Percentiles rank a stretch among this genome's conserved stretches.
These are phyloP conservation scores for Brachyptera putata DNA, from an alignment of 2,888 invertebrate genomes.

Conservation along the genomic window DNA sequence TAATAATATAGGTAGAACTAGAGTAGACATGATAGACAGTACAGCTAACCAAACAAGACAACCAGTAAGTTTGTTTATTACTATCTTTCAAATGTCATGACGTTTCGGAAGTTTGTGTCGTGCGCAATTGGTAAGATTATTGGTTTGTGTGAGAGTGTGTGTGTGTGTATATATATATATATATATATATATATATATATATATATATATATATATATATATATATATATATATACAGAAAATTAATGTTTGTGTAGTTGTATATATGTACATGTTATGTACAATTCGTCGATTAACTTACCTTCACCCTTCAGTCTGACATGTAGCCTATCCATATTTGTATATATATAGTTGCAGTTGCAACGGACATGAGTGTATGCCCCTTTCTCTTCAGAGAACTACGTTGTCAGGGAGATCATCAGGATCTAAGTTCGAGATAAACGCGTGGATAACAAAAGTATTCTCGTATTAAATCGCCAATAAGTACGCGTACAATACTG, in stretches of 20 bases:
- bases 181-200: too few species aligned
- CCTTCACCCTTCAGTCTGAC: constrained; percentile 20
- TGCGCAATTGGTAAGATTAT: background rate
- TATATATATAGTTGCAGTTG: background rate
- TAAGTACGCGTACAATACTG: constrained; percentile 16
- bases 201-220: too few species aligned
- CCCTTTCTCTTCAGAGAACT: constrained; percentile 1
- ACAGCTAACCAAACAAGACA: too few species aligned
- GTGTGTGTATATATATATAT: too few species aligned
- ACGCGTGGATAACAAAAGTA: constrained; percentile 14
- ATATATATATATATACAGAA: too few species aligned
- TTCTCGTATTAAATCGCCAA: constrained; percentile 19
- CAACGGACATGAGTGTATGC: background rate
- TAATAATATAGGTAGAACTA: too few species aligned
- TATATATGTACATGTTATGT: constrained; percentile 18
- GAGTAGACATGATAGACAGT: too few species aligned
- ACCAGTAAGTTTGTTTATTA: too few species aligned
- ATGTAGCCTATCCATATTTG: constrained; percentile 27
- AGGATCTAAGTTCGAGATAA: constrained; percentile 11
- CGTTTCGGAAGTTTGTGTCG: too few species aligned
- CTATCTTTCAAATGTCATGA: too few species aligned
- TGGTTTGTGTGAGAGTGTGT: background rate
- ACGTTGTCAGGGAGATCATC: constrained; percentile 15
- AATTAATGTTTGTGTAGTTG: constrained; percentile 7
- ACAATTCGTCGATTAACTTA: constrained; percentile 31